Evolutionary conservation across 2,888 invertebrate species (phyloP), one percentile per base, ranked within the genome.

Genomic region (Flexamia atlantica): DNA sequence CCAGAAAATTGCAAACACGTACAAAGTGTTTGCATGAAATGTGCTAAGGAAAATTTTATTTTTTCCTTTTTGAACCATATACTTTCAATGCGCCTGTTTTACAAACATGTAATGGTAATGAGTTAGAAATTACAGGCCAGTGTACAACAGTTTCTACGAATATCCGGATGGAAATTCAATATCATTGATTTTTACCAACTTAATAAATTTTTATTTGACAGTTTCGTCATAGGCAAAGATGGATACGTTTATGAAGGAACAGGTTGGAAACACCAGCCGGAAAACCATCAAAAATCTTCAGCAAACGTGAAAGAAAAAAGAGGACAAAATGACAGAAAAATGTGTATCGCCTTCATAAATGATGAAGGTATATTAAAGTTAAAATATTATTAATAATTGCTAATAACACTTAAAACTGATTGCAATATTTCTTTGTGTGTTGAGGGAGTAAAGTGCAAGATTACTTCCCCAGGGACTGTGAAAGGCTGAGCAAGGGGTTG

Each of bases 161-260:
- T n/a, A n/a, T n/a, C n/a, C n/a, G n/a, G n/a, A n/a, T n/a, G n/a
- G n/a, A n/a, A n/a, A n/a, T n/a, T n/a, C n/a, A n/a, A n/a, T n/a
- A n/a, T n/a, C n/a, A n/a, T n/a, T n/a, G n/a, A n/a, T n/a, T n/a
- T n/a, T n/a, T n/a, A n/a, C n/a, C n/a, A n/a, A n/a, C n/a, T n/a
- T n/a, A n/a, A n/a, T n/a, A n/a, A n/a, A n/a, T n/a, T n/a, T n/a
- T n/a, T n/a, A 28, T 5, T 25, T 64, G 5, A 20, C 30, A 64
- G 64, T 28, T 64, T 64, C 30, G 14, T 64, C 1, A 64, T 64
- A 28, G 64, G 64, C 2, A 64, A 64, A 64, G 64, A 64, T 30
- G 64, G 64, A 28, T 10, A 64, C 14, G 30, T 64, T 5, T 64
- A 64, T 17, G 64, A 64, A 64, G 64, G 64, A 1, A 28, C 20